Conservation (phyloP, 1,140 invertebrate species). For the Calliphora vicina region DNA sequence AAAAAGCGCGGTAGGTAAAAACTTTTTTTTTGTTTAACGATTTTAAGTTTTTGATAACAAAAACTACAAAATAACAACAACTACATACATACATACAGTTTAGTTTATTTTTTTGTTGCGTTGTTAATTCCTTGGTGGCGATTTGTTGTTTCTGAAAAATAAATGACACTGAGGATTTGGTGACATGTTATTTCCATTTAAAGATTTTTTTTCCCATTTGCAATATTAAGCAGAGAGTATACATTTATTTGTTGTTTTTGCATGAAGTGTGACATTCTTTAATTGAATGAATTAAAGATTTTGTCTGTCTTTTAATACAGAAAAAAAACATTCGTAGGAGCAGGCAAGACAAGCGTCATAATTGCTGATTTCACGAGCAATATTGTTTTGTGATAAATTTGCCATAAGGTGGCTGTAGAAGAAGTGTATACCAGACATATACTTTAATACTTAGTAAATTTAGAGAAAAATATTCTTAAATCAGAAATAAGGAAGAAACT, state of each 20-base stretch:
- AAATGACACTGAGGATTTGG: slow-evolving; percentile 21
- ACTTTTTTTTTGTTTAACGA: not conserved
- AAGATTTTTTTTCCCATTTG: not conserved
- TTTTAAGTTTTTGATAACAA: slow-evolving; percentile 34
- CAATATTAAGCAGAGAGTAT: not conserved
- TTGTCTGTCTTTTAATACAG: too few relatives aligned
- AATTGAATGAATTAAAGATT: not conserved
- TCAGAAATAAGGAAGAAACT: too few relatives aligned
- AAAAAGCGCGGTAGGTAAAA: slow-evolving; percentile 24
- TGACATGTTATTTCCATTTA: slow-evolving; percentile 32
- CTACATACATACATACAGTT: not conserved
- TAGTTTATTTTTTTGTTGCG: not conserved
- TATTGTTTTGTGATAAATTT: too few relatives aligned
- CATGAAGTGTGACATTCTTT: not conserved
- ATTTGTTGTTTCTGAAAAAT: slow-evolving; percentile 31
- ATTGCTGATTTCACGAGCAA: too few relatives aligned
- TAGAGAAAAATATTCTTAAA: too few relatives aligned
- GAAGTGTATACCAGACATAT: too few relatives aligned
- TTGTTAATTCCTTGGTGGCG: not conserved
- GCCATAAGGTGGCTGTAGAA: too few relatives aligned
- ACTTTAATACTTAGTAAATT: too few relatives aligned
- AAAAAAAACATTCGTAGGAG: too few relatives aligned
- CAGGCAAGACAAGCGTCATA: too few relatives aligned
- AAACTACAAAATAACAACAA: not conserved
- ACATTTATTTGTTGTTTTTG: not conserved